A percentile compares a stretch with the other conserved stretches of the same genome.
These are phyloP conservation scores for Papilio aristodemus DNA, from an alignment of 1,140 invertebrate species.

Conservation along the genomic window DNA sequence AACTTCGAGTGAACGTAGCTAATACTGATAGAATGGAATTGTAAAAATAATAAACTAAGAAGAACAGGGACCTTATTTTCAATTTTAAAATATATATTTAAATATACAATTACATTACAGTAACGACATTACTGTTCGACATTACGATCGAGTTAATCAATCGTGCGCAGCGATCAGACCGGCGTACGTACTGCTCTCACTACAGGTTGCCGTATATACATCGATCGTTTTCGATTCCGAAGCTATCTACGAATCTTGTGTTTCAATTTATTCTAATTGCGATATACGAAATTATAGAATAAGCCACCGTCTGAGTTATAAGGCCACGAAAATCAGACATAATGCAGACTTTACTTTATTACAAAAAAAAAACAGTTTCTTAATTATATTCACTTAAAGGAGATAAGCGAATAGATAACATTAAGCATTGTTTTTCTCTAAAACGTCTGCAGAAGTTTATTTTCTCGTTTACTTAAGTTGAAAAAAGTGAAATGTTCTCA, in stretches of 20 bases:
- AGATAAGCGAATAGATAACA: conserved; percentile 8
- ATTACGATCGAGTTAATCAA: not conserved
- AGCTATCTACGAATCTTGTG: no score
- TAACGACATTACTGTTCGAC: not conserved
- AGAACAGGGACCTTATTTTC: no score
- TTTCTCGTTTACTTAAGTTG: conserved; percentile 10
- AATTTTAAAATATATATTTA: no score
- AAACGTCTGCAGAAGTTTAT: conserved; percentile 19
- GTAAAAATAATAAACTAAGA: no score
- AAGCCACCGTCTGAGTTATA: not conserved
- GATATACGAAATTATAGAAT: not conserved
- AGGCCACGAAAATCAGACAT: not conserved
- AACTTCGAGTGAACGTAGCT: no score
- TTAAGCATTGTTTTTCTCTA: conserved; percentile 16
- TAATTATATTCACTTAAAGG: not conserved
- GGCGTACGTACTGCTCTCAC: not conserved
- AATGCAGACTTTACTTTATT: not conserved
- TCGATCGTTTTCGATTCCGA: no score
- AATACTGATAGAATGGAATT: no score
- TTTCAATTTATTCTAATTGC: no score
- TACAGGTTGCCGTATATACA: no score
- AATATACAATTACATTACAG: not conserved
- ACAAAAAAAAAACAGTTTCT: conserved; percentile 7
- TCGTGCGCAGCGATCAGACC: not conserved
- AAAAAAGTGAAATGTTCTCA: conserved; percentile 20